Evolutionary conservation across 2,888 invertebrate genomes (phyloP).

Genomic region (Psococerastis gibbosa): DNA sequence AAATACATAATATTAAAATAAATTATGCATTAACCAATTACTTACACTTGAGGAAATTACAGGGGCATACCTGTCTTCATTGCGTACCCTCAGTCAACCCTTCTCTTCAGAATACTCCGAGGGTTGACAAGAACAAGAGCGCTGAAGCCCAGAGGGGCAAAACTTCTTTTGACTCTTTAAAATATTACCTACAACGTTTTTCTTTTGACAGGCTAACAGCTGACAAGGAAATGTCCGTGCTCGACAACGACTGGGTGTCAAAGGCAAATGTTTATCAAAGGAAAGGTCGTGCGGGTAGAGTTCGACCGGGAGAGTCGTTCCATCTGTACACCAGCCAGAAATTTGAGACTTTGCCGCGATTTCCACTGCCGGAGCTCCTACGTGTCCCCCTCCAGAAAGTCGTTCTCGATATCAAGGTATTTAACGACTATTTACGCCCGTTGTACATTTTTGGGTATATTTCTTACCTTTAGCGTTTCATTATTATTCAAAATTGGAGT

Average conservation of each 20-base stretch:
- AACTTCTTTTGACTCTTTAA: background rate
- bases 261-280: constrained; percentile 41
- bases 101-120: background rate
- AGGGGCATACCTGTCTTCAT: too few relatives aligned
- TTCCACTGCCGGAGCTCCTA: constrained; percentile 42
- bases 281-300: constrained; percentile 47
- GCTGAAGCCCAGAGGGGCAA: too few relatives aligned
- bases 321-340: constrained; percentile 24
- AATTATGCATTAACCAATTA: too few relatives aligned
- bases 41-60: too few relatives aligned
- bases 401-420: constrained; percentile 41
- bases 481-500: too few relatives aligned
- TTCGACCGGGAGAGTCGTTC: constrained; percentile 38
- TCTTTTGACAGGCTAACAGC: constrained; percentile 15
- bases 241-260: constrained; percentile 42
- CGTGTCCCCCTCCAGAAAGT: constrained; percentile 37
- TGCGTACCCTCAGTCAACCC: too few relatives aligned
- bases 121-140: too few relatives aligned
- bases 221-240: constrained; percentile 27
- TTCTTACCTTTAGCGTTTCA: too few relatives aligned
- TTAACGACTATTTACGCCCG: too few relatives aligned
- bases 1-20: too few relatives aligned
- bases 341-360: constrained; percentile 20
- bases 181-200: constrained; percentile 2
- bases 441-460: too few relatives aligned